Evolutionary conservation across 2,113 vertebrate species (phyloP).

Genomic region (Climacteris rufus): DNA sequence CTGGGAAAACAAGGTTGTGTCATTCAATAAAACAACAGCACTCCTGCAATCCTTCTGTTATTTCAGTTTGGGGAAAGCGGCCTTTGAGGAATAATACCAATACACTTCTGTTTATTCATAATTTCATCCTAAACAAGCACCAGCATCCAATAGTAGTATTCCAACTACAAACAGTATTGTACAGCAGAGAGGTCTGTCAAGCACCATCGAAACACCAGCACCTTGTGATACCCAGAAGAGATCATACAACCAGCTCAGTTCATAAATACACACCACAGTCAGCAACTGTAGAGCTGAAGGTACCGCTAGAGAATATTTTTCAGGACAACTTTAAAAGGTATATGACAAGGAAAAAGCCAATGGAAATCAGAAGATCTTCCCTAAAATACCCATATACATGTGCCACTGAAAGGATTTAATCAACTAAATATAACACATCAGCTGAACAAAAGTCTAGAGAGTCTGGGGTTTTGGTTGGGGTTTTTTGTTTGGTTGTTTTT

Average conservation of each 20-base stretch:
- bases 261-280: neutral
- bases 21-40: constrained; percentile 57
- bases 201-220: neutral
- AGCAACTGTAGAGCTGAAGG: neutral
- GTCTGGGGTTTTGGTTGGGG: neutral
- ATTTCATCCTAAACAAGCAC: neutral
- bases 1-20: constrained; percentile 31
- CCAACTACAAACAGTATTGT: neutral
- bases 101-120: neutral
- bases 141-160: neutral
- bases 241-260: neutral
- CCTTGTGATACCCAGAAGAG: neutral
- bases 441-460: neutral
- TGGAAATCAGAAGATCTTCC: neutral
- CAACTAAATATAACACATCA: neutral
- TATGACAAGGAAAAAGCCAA: neutral
- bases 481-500: neutral
- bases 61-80: constrained; percentile 33
- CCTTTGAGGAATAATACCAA: constrained; percentile 35
- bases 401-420: neutral
- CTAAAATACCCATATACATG: neutral
- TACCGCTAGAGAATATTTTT: neutral
- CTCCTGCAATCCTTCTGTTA: constrained; percentile 28
- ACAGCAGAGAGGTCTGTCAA: neutral
- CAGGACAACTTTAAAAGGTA: neutral